Evolutionary conservation across 2,113 vertebrate species (phyloP).

Genomic region (Aviceda subcristata): DNA sequence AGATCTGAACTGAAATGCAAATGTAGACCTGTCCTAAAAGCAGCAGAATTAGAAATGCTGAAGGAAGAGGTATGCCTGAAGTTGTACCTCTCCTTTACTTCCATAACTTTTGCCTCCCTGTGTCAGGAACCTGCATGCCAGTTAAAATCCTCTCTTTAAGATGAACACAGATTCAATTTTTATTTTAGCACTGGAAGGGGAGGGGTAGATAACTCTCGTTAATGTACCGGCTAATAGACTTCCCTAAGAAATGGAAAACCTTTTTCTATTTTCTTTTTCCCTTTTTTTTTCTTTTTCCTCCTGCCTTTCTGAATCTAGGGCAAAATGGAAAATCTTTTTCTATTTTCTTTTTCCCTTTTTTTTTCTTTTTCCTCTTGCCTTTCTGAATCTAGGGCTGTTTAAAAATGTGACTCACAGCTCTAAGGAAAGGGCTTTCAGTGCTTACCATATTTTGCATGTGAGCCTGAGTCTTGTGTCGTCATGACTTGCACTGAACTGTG

Average conservation of each 20-base stretch:
- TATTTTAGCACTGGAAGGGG: neutral
- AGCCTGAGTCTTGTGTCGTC: neutral
- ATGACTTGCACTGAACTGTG: neutral
- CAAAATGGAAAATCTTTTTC: neutral
- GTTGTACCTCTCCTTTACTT: neutral
- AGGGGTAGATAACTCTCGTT: neutral
- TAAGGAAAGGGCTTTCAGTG: neutral
- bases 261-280: neutral
- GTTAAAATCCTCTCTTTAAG: neutral
- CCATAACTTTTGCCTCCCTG: neutral
- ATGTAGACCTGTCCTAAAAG: neutral
- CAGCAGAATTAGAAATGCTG: neutral
- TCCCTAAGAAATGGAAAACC: neutral
- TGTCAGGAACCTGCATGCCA: neutral
- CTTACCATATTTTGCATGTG: neutral
- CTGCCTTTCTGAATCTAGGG: neutral
- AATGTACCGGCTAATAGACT: neutral
- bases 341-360: neutral
- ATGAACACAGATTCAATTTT: neutral
- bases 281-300: neutral
- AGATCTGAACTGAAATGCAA: neutral
- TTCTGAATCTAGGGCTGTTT: neutral
- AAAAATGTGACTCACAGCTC: neutral
- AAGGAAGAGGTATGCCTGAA: neutral
- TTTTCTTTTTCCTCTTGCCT: neutral